Evolutionary conservation across 35 echinoderm and acorn worm genomes (phyloP).

Genomic region (Apostichopus japonicus): DNA sequence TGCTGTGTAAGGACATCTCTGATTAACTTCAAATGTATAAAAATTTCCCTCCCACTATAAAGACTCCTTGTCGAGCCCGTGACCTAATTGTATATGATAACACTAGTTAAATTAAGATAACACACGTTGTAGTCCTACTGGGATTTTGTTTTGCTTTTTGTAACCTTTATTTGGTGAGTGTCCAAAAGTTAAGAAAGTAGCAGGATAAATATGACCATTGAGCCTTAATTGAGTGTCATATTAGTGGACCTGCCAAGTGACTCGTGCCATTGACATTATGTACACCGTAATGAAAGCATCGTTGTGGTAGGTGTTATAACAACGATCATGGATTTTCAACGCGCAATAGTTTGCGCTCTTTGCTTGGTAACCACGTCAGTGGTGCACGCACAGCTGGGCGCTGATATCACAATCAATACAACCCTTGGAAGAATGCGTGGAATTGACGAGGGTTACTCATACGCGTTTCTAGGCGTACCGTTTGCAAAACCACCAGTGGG

Average conservation of each 20-base stretch:
- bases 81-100: not conserved
- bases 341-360: not conserved
- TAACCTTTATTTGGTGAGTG: not conserved
- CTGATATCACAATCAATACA: conserved; percentile 22
- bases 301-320: not conserved
- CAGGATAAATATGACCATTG: not conserved
- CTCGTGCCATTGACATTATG: too few relatives aligned
- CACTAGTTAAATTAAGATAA: conserved; percentile 12
- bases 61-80: too few relatives aligned
- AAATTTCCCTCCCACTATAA: too few relatives aligned
- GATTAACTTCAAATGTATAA: too few relatives aligned
- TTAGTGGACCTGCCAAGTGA: not conserved
- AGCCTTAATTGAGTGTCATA: not conserved
- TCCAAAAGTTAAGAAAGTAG: not conserved
- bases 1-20: too few relatives aligned
- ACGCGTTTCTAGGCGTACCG: conserved; percentile 68
- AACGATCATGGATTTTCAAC: not conserved
- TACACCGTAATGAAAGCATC: not conserved
- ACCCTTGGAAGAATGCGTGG: conserved; percentile 40
- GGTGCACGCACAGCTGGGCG: not conserved
- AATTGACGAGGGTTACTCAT: not conserved
- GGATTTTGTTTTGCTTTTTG: not conserved
- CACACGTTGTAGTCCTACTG: not conserved
- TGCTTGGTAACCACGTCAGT: not conserved
- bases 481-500: conserved; percentile 72